Conservation (phyloP, 2,888 invertebrate genomes). For the Dascillus cervinus region DNA sequence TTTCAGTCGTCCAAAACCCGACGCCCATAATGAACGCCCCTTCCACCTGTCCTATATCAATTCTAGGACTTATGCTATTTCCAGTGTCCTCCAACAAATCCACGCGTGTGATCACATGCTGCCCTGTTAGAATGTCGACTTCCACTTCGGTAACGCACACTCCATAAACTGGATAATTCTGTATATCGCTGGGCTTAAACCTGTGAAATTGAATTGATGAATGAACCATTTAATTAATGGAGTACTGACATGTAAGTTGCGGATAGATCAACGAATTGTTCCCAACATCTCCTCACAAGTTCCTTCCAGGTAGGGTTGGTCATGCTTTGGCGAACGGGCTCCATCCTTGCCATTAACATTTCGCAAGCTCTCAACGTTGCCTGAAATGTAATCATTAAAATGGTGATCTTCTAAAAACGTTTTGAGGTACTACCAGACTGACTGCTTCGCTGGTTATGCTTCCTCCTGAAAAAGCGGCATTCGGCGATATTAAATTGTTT, state of each 20-base stretch:
- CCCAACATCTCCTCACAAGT: constrained; percentile 47
- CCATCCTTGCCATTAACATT: constrained; percentile 49
- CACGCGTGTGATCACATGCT: constrained; percentile 57
- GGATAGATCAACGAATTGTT: constrained; percentile 50
- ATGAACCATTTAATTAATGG: no score
- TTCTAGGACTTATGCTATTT: no score
- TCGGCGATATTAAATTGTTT: constrained; percentile 59
- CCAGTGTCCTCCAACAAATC: constrained; percentile 67
- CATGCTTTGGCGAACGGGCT: constrained; percentile 50
- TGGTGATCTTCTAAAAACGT: no score
- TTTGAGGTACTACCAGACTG: no score
- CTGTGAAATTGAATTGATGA: no score
- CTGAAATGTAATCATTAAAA: no score
- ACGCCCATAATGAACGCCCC: no score
- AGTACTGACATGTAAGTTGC: constrained; percentile 56
- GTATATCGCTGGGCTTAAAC: no score
- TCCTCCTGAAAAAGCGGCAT: constrained; percentile 60
- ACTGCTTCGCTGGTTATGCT: constrained; percentile 67
- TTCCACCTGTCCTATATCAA: no score
- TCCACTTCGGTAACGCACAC: constrained; percentile 62
- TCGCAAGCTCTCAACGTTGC: constrained; percentile 52
- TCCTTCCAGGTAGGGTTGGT: constrained; percentile 50
- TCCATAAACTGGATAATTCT: constrained; percentile 63
- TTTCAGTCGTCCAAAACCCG: no score
- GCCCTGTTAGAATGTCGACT: no score